Evolutionary conservation across 2,797 vertebrate species (phyloP), one percentile per base, ranked within the genome.

Genomic region (Leptatherina wallacei): DNA sequence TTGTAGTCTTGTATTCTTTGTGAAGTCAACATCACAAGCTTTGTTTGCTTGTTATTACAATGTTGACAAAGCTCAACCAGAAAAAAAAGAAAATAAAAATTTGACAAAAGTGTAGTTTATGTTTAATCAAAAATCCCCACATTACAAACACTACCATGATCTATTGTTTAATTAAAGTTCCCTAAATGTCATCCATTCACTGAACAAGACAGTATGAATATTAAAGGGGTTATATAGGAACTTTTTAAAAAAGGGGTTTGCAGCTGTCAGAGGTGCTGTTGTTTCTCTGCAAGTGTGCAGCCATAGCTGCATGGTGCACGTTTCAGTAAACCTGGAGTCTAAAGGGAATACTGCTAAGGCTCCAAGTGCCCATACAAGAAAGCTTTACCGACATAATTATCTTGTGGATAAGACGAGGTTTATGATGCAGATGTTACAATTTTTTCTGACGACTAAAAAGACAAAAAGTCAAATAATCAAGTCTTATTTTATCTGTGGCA

Each of bases 1-100:
- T 30, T 36, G 20, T 61, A 38, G 35, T 67, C 44, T 32, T 35
- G n/a, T 42, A 29, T 57, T 75, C 44, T 51, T 9, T 61, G 54
- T 36, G 18, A 61, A 60, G 33, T 62, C 32, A 61, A 65, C 12
- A 64, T 35, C 24, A 66, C 16, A 55, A 7, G 30, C 18, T 52
- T 27, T 60, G 40, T 30, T 20, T 68, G 59, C 24, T 42, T 70
- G 18, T 57, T 4, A 62, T 24, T 11, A 35, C 24, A 69, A 27
- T 44, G 32, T 32, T 42, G 29, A 55, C 30, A 61, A 33, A 56
- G 5, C 3, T 18, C 12, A 36, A 49, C 4, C 0, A 61, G 6
- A 33, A 32, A 58, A 52, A 7, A 51, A 51, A 52, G 1, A 54
- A 60, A 10, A 10, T 35, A 16, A 33, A 20, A 13, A 36, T 20